Evolutionary conservation across 2,888 invertebrate species (phyloP), one percentile per base, ranked within the genome.

Genomic region (Caenorhabditis drosophilae): DNA sequence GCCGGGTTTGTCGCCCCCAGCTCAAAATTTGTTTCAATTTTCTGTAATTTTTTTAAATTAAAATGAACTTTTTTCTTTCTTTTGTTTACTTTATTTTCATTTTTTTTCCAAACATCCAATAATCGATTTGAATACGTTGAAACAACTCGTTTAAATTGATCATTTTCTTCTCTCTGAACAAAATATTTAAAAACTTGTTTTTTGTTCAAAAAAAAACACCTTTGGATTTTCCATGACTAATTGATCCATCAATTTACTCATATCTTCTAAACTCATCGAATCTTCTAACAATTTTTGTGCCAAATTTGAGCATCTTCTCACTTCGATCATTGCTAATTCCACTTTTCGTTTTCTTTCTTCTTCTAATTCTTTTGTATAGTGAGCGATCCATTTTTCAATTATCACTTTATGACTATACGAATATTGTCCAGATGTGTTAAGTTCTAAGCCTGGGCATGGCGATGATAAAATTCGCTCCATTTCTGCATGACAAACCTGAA

Each of bases 351-450:
- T 48, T 11, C 41, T 11, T 15, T 51, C 41, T 38, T 67, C 58
- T n/a, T 22, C 36, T 6, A 66, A 51, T 36, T 67, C 58, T n/a
- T 59, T 41, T 7, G 26, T 20, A 4, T 60, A 58, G 31, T 68
- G 51, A 6, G 46, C 57, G 9, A 62, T 44, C 71, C 71, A 72
- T 9, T 60, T 60, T n/a, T 60, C 51, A 15, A 68, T 62, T 16
- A 68, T 36, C 2, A 59, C 44, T 40, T 69, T 66, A 11, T 55
- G 55, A 35, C 63, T 67, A 49, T 48, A 72, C 11, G 47, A 45
- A 22, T 56, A 50, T 15, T 55, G 50, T 23, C 27, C 40, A 1
- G 55, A 36, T 4, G 38, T 47, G 22, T 51, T 22, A 2, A 59
- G 23, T 7, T 48, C 47, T 31, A 68, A 44, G 20, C 51, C 58